phyloP scores from a whole-genome alignment of 2,888 invertebrate species.

The Apotomis capreana region DNA sequence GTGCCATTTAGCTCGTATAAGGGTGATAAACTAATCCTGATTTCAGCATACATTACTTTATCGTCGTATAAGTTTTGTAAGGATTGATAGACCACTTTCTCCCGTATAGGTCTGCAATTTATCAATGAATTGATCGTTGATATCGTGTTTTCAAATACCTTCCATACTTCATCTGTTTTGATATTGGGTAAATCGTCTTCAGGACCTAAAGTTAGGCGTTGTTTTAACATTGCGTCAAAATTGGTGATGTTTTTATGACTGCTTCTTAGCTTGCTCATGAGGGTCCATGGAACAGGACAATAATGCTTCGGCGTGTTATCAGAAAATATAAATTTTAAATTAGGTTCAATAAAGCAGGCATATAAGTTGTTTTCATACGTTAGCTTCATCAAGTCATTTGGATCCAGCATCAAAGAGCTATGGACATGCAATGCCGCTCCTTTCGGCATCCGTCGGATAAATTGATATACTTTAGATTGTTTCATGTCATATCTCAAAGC shows the following conservation, averaged over 20 bases:
- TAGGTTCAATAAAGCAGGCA: conserved; percentile 67
- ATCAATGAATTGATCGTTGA: conserved; percentile 79
- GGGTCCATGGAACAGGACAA: conserved; percentile 75
- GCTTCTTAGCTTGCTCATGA: conserved; percentile 75
- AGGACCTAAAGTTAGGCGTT: conserved; percentile 80
- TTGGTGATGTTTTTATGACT: conserved; percentile 63
- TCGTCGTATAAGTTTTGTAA: conserved; percentile 86
- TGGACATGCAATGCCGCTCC: conserved; percentile 89
- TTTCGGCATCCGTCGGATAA: conserved; percentile 88
- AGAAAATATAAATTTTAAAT: conserved; percentile 69
- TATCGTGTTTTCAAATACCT: conserved; percentile 81
- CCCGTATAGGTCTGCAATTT: conserved; percentile 84
- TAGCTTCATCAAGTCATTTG: conserved; percentile 83
- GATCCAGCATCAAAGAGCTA: conserved; percentile 85
- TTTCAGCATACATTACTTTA: conserved; percentile 87
- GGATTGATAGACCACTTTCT: conserved; percentile 84
- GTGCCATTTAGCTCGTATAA: conserved; percentile 86
- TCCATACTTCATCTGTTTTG: conserved; percentile 85
- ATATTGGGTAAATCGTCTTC: conserved; percentile 66
- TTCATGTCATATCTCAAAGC: conserved; percentile 75
- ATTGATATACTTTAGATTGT: conserved; percentile 85
- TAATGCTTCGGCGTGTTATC: conserved; percentile 57
- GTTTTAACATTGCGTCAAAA: conserved; percentile 81
- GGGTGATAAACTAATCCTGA: conserved; percentile 84
- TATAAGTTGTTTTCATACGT: conserved; percentile 86